A percentile compares a stretch with the other conserved stretches of the same genome.
Conservation (phyloP, 2,797 vertebrate species). For the Lithobates sylvaticus region DNA sequence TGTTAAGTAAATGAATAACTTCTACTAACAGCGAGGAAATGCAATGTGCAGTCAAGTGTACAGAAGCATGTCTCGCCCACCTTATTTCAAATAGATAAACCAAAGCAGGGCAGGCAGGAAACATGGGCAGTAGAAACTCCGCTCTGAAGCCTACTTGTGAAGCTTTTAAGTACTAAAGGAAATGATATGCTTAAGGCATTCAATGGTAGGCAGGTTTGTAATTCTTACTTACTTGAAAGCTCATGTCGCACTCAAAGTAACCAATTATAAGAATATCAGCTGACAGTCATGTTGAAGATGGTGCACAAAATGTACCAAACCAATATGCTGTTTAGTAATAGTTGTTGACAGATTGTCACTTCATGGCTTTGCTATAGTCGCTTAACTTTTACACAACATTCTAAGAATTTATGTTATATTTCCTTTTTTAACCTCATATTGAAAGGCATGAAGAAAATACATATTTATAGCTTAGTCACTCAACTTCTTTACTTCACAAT, state of each 20-base stretch:
- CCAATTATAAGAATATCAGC: background rate
- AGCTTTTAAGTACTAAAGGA: background rate
- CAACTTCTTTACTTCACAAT: too few relatives aligned
- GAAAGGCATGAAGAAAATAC: too few relatives aligned
- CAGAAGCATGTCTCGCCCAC: slow-evolving; percentile 12
- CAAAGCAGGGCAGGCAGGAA: slow-evolving; percentile 22
- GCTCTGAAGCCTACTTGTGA: slow-evolving; percentile 2
- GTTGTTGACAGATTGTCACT: too few relatives aligned
- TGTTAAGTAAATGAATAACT: slow-evolving; percentile 18
- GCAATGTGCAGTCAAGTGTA: slow-evolving; percentile 1
- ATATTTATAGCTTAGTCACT: too few relatives aligned
- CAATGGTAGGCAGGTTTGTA: background rate
- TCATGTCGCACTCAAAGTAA: background rate
- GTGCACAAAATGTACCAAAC: background rate
- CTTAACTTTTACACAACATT: too few relatives aligned
- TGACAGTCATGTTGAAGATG: background rate
- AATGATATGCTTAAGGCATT: background rate
- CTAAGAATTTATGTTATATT: too few relatives aligned
- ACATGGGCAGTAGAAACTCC: slow-evolving; percentile 1
- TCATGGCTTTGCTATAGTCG: too few relatives aligned
- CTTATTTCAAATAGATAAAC: slow-evolving; percentile 11
- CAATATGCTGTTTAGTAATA: too few relatives aligned
- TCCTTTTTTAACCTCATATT: too few relatives aligned
- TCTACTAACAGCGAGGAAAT: background rate
- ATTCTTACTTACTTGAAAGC: background rate